phyloP scores from a whole-genome alignment of 2,113 vertebrate genomes.

The Argyrosomus japonicus region DNA sequence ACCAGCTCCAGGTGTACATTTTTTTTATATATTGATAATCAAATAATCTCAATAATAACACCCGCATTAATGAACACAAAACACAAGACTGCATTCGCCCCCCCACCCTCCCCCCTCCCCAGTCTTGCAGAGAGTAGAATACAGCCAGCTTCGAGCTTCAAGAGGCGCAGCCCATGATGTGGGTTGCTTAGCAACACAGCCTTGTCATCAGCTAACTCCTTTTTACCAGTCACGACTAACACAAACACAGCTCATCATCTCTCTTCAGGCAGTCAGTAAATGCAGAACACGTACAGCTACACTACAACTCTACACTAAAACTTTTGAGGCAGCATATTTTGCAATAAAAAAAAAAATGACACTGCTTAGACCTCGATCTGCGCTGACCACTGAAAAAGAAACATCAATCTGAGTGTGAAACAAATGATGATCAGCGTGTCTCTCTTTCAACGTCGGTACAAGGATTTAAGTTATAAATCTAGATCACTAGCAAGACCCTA shows the following conservation, averaged over 20 bases:
- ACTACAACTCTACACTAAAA: conserved; percentile 56
- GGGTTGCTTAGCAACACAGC: conserved; percentile 89
- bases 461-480: too few species aligned
- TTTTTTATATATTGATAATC: conserved; percentile 23
- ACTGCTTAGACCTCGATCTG: conserved; percentile 13
- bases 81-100: conserved; percentile 57
- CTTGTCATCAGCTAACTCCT: conserved; percentile 90
- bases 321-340: conserved; percentile 46
- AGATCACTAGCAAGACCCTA: background rate
- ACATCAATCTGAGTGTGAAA: background rate
- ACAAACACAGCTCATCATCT: conserved; percentile 86
- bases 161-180: conserved; percentile 86
- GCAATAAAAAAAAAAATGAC: conserved; percentile 16
- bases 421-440: background rate
- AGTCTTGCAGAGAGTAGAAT: conserved; percentile 78
- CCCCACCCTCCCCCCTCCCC: background rate
- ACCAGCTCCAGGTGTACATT: background rate
- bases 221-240: conserved; percentile 94
- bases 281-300: conserved; percentile 73
- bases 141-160: conserved; percentile 80
- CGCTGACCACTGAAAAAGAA: conserved; percentile 19
- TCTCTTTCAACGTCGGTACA: background rate
- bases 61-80: conserved; percentile 27
- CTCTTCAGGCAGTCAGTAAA: conserved; percentile 82
- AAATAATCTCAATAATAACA: conserved; percentile 4